Conservation (phyloP, 2,888 invertebrate species). For the Lasioglossum lativentre region DNA sequence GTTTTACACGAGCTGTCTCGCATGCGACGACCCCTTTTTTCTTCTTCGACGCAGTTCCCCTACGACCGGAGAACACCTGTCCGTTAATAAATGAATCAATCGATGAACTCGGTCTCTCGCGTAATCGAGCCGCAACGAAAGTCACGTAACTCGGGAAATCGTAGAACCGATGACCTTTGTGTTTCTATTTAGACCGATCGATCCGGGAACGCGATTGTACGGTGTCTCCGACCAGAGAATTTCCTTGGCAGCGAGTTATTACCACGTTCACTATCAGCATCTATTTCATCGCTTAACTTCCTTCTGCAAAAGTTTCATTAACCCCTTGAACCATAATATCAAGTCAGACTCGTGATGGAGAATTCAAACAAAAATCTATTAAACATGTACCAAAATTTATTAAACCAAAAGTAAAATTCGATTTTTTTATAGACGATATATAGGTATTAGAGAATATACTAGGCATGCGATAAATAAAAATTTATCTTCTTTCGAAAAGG, state of each 20-base stretch:
- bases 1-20: neutral
- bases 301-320: too few species aligned
- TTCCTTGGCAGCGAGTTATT: neutral
- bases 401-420: too few species aligned
- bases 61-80: neutral
- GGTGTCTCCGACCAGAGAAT: neutral
- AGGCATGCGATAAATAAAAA: too few species aligned
- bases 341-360: too few species aligned
- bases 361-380: too few species aligned
- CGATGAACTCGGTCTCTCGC: neutral
- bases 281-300: too few species aligned
- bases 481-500: too few species aligned
- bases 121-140: conserved; percentile 8
- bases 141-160: conserved; percentile 11
- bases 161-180: conserved; percentile 14
- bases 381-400: too few species aligned
- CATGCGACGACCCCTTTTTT: neutral
- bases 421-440: too few species aligned
- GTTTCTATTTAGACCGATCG: neutral
- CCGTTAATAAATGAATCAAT: conserved; percentile 1
- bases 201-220: neutral
- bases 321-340: too few species aligned
- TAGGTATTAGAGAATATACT: too few species aligned
- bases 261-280: too few species aligned
- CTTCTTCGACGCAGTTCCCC: neutral